Percentiles rank a stretch among this genome's conserved stretches.
phyloP scores from a whole-genome alignment of 2,113 vertebrate genomes.

The Podarcis cretensis region DNA sequence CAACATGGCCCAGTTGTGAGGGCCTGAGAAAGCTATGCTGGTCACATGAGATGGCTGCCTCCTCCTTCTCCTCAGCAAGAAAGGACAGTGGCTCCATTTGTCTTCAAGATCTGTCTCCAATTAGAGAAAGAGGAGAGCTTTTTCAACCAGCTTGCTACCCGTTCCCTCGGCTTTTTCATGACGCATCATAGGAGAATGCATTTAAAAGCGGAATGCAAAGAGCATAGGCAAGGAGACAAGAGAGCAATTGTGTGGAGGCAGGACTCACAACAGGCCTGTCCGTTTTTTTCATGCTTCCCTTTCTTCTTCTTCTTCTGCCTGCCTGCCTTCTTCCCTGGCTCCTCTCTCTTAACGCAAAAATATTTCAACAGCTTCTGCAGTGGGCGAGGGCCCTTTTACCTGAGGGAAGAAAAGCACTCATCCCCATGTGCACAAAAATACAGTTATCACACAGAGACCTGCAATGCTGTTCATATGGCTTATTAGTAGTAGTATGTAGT shows the following conservation, averaged over 20 bases:
- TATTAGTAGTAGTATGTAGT: too few relatives aligned
- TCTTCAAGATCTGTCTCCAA: constrained; percentile 29
- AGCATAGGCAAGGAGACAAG: neutral
- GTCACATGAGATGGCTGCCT: neutral
- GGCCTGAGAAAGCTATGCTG: neutral
- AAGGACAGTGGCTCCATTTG: neutral
- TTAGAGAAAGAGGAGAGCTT: constrained; percentile 1
- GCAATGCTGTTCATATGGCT: too few relatives aligned
- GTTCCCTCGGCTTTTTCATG: neutral
- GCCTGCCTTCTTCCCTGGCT: neutral
- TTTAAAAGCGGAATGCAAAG: neutral
- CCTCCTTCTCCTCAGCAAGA: neutral
- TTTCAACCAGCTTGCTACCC: neutral
- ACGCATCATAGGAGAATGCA: rapidly evolving
- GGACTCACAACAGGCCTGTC: neutral
- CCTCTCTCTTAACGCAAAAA: neutral
- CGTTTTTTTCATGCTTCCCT: neutral
- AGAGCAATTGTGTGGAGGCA: neutral
- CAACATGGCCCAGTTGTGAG: neutral
- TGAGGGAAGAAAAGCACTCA: neutral
- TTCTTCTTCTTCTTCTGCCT: neutral
- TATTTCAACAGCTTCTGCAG: neutral
- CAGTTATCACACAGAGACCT: neutral
- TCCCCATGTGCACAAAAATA: neutral
- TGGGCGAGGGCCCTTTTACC: neutral